Evolutionary conservation across 2,113 vertebrate species (phyloP), one percentile per base, ranked within the genome.

Genomic region (Eonycteris spelaea): DNA sequence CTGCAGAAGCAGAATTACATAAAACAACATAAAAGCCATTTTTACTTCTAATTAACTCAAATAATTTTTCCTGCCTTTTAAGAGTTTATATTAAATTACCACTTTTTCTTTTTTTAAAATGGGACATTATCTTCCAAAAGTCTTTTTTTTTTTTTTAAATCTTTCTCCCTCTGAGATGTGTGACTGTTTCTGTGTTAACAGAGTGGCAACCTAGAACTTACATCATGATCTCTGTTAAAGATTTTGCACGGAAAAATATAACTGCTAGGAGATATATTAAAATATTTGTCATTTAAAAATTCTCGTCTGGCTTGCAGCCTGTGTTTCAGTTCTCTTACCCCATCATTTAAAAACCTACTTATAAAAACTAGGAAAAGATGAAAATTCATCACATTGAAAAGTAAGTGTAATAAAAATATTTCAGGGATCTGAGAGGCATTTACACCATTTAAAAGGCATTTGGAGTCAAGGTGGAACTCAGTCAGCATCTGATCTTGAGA

Each of bases 1-100:
- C 51, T 48, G 82, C 77, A 88, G 86, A 92, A 77, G 68, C 33
- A 73, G 48, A 89, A 91, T 94, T 85, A 67, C 40, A 68, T 82
- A 95, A 95, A 97, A 91, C 86, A 96, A 88, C 73, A 92, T 40
- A 96, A 94, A 97, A 96, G 28, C 71, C 71, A 91, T 71, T 95
- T 94, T 97, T 94, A 94, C 45, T 79, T 91, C 71, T 91, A 96
- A 94, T 91, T 96, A 94, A 93, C 85, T 79, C 74, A n/a, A 94
- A 86, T 85, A 67, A 33, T 88, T 97, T 75, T 91, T 78, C 67
- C 88, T 92, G 74, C 38, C 53, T 96, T 70, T 97, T 88, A 95
- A 94, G 75, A 78, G 75, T 94, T 96, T 45, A 33, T 40, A 94
- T 80, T 90, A 95, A 94, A 95, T 96, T 38, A 83, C 61, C 35